Base-by-base conservation (phyloP, 2,797 vertebrate genomes). In the Benthosema pterotum region DNA sequence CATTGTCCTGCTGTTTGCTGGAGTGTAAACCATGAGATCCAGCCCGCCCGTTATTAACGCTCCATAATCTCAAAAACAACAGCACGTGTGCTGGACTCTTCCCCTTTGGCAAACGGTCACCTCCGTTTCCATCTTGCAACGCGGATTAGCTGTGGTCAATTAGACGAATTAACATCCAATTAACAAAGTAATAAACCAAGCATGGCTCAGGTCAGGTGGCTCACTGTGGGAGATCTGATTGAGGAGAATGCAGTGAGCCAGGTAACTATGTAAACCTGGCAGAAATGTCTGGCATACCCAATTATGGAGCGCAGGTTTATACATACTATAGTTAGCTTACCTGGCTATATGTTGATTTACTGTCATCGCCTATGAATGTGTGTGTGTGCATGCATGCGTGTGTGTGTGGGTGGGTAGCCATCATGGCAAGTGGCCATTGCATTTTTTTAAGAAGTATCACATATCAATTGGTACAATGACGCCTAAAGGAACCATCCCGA, bases 81-180 rank as follows among this genome's bases (percentile, higher is more conserved):
- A 82, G 84, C 68, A 69, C 60, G 62, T 67, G 52, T 22, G 11
- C 56, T 52, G 57, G 83, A 78, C 88, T 77, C 90, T 83, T 88
- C 90, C 91, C 90, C 80, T 89, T 92, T 91, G 86, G 87, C 86
- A 91, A 90, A 91, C 88, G 74, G 17, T 77, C 25, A 47, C 67
- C 28, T 67, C 54, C 72, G 67, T 75, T 15, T 13, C 18, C 42
- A 76, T 82, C 82, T 86, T 80, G 75, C 58, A 55, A 60, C 58
- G 4, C 1, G 60, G 80, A 83, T 88, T 78, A 85, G 59, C 58
- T 46, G 17, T 51, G 59, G 80, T 68, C 72, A 65, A 38, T 78
- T 67, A 59, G 18, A 69, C 74, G 76, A 69, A 78, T 72, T 74
- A 71, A 22, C 57, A 56, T 66, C 42, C 79, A 77, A 77, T 84